phyloP scores from a whole-genome alignment of 2,113 vertebrate species.

The Polypterus senegalus region DNA sequence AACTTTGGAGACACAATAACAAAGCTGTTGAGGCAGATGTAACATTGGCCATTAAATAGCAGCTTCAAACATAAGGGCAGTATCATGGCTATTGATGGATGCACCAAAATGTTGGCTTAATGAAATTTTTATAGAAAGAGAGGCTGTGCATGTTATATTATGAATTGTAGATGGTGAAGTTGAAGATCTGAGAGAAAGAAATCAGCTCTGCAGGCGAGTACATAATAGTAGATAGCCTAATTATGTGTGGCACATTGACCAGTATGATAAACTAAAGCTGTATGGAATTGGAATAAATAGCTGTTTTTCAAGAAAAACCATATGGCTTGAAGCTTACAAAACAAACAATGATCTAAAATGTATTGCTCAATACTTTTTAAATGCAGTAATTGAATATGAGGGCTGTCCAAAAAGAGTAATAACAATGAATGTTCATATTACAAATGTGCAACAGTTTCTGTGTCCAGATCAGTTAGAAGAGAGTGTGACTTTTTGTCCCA shows the following conservation, averaged over 20 bases:
- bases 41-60: not conserved
- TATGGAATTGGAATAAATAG: constrained; percentile 10
- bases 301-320: constrained; percentile 13
- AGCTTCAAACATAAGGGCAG: constrained; percentile 4
- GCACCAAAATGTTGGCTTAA: constrained; percentile 10
- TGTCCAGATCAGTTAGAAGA: not conserved
- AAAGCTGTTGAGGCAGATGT: constrained; percentile 5
- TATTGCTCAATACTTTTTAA: constrained; percentile 9
- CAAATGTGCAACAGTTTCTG: constrained; percentile 5
- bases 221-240: constrained; percentile 10
- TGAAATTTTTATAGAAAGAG: not conserved
- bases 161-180: too few relatives aligned
- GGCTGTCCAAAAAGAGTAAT: constrained; percentile 7
- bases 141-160: too few relatives aligned
- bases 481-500: constrained; percentile 9
- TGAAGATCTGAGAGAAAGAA: too few relatives aligned
- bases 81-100: constrained; percentile 7
- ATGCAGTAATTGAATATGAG: constrained; percentile 2
- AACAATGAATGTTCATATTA: constrained; percentile 2
- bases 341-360: constrained; percentile 13
- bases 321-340: constrained; percentile 19
- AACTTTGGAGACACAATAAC: too few relatives aligned
- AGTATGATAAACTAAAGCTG: constrained; percentile 12
- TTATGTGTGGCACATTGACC: constrained; percentile 12
- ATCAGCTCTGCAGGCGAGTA: not conserved